Conservation (phyloP, 2,888 invertebrate species). For the Brenthis ino region DNA sequence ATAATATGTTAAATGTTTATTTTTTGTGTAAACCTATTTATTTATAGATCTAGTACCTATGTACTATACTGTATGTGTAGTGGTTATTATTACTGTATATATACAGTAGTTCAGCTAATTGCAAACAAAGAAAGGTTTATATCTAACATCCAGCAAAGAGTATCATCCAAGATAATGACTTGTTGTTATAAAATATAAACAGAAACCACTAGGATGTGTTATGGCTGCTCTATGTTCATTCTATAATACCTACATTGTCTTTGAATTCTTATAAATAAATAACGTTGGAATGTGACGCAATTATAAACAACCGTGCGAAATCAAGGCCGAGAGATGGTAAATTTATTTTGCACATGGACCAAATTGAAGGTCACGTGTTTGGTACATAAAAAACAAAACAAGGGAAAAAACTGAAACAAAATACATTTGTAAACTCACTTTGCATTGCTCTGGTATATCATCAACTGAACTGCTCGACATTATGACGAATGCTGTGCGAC, state of each 20-base stretch:
- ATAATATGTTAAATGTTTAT: no score
- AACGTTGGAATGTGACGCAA: conserved; percentile 37
- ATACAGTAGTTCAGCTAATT: no score
- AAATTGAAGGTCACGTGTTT: conserved; percentile 34
- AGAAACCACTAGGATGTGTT: no score
- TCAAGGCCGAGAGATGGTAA: conserved; percentile 25
- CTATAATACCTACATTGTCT: conserved; percentile 20
- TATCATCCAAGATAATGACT: background rate
- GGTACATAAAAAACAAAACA: conserved; percentile 47
- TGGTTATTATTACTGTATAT: no score
- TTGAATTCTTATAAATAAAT: conserved; percentile 30
- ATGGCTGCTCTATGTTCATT: no score
- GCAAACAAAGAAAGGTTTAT: no score
- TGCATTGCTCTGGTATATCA: conserved; percentile 72
- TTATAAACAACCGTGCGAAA: conserved; percentile 27
- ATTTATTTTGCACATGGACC: conserved; percentile 21
- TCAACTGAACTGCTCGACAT: conserved; percentile 76
- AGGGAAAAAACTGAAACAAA: conserved; percentile 41
- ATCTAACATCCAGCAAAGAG: no score
- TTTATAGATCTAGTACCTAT: no score
- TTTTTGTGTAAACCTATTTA: no score
- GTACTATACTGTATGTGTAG: no score
- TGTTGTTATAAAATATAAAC: no score
- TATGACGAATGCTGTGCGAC: conserved; percentile 35
- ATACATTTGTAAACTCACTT: conserved; percentile 51